A percentile compares a stretch with the other conserved stretches of the same genome.
These are phyloP conservation scores for Acanthaster planci DNA, from an alignment of 35 echinoderm and acorn worm species.

Conservation along the genomic window DNA sequence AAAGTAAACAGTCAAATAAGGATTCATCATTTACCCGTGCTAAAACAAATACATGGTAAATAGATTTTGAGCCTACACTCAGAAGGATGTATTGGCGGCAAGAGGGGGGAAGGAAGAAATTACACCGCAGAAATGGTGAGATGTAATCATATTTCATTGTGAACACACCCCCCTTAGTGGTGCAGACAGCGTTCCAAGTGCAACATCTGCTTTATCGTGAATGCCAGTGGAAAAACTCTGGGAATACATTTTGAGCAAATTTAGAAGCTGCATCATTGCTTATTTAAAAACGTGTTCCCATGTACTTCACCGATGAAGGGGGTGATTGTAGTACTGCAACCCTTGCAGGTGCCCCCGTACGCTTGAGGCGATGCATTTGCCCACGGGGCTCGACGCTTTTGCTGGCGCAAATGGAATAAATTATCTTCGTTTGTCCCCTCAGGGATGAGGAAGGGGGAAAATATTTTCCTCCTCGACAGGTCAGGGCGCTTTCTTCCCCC, in stretches of 20 bases:
- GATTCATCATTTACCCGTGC: neutral
- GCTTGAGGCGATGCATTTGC: neutral
- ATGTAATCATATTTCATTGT: too few relatives aligned
- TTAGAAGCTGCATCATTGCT: too few relatives aligned
- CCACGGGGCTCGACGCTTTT: neutral
- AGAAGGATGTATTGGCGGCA: too few relatives aligned
- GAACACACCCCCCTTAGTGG: too few relatives aligned
- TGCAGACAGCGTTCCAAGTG: too few relatives aligned
- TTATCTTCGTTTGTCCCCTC: conserved; percentile 22
- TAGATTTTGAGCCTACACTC: neutral
- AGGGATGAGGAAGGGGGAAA: neutral
- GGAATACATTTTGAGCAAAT: too few relatives aligned
- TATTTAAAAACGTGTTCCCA: too few relatives aligned
- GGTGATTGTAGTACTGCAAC: neutral
- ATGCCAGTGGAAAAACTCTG: too few relatives aligned
- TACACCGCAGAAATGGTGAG: too few relatives aligned
- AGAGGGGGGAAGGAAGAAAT: too few relatives aligned
- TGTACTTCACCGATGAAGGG: too few relatives aligned
- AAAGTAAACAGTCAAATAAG: conserved; percentile 11
- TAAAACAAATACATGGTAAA: conserved; percentile 11
- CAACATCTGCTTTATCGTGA: too few relatives aligned
- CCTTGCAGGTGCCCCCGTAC: conserved; percentile 10
- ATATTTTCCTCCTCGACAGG: conserved; percentile 5
- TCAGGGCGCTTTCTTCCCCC: neutral
- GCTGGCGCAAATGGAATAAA: conserved; percentile 23